These are phyloP conservation scores for Heterotis niloticus DNA, from an alignment of 2,113 vertebrate genomes.

Conservation along the genomic window DNA sequence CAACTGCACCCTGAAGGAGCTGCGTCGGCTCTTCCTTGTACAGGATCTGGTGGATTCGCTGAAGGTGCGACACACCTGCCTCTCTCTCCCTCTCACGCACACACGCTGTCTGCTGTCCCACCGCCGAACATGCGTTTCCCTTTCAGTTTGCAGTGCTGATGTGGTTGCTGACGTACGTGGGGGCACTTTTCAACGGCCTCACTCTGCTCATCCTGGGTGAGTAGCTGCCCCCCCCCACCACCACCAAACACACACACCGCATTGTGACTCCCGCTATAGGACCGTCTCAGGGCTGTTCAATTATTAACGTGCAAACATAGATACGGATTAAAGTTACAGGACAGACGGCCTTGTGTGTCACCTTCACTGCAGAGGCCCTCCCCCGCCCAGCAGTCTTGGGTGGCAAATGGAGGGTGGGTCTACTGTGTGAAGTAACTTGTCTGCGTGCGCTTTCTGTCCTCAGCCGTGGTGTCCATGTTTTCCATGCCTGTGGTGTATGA, in stretches of 20 bases:
- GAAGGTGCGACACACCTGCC: constrained; percentile 70
- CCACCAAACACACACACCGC: too few relatives aligned
- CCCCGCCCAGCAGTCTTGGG: constrained; percentile 6
- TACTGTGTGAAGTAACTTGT: constrained; percentile 16
- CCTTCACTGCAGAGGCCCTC: neutral
- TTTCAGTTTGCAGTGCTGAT: constrained; percentile 96
- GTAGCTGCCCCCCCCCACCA: constrained; percentile 27
- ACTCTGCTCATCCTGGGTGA: constrained; percentile 97
- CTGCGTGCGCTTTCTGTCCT: constrained; percentile 41
- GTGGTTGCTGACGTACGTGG: constrained; percentile 98
- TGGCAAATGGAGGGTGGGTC: neutral
- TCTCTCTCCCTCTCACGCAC: too few relatives aligned
- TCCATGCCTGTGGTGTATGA: constrained; percentile 95
- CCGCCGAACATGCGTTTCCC: constrained; percentile 23
- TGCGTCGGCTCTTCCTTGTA: constrained; percentile 93
- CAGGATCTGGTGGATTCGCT: constrained; percentile 96
- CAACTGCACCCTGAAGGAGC: constrained; percentile 90
- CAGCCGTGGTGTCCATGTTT: constrained; percentile 97
- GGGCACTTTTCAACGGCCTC: constrained; percentile 96
- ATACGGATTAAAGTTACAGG: neutral
- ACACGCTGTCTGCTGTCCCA: neutral
- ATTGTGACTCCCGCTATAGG: neutral
- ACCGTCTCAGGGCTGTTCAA: neutral
- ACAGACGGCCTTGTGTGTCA: neutral
- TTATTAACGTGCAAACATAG: constrained; percentile 9